A percentile compares a stretch with the other conserved stretches of the same genome.
Conservation (phyloP, 2,888 invertebrate species). For the Capitulum mitella region DNA sequence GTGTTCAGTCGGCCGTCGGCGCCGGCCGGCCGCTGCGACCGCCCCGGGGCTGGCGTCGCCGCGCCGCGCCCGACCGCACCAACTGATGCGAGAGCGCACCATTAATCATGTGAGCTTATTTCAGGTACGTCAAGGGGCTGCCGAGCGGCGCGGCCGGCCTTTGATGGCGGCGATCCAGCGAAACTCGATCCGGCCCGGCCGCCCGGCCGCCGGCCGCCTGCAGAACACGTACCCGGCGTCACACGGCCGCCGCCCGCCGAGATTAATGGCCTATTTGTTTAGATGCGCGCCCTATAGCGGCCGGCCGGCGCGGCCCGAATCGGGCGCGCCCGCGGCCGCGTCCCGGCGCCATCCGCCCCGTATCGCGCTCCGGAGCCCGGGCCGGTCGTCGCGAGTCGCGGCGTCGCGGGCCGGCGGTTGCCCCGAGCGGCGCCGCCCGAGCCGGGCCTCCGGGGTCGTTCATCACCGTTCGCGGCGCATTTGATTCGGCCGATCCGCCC, state of each 20-base stretch:
- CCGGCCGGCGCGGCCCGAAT: background rate
- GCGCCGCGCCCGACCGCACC: background rate
- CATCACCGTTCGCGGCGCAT: background rate
- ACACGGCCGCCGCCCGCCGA: background rate
- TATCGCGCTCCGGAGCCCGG: no score
- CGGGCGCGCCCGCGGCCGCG: background rate
- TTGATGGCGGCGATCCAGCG: slow-evolving; percentile 5
- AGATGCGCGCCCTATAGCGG: background rate
- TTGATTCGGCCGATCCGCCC: background rate
- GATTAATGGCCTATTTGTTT: slow-evolving; percentile 8
- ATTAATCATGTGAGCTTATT: slow-evolving; percentile 20
- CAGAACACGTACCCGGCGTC: background rate
- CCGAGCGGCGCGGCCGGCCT: background rate
- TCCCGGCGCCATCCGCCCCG: no score
- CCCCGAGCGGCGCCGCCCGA: no score
- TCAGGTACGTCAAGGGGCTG: slow-evolving; percentile 23
- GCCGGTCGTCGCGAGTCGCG: no score
- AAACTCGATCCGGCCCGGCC: background rate
- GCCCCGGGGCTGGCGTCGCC: no score
- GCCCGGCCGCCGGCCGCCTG: no score
- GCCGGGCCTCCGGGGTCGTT: background rate
- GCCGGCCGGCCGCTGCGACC: no score
- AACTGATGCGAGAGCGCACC: background rate
- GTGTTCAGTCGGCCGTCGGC: background rate
- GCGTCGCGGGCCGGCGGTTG: no score